Evolutionary conservation across 2,113 vertebrate species (phyloP).

Genomic region (Ailuropoda melanoleuca): DNA sequence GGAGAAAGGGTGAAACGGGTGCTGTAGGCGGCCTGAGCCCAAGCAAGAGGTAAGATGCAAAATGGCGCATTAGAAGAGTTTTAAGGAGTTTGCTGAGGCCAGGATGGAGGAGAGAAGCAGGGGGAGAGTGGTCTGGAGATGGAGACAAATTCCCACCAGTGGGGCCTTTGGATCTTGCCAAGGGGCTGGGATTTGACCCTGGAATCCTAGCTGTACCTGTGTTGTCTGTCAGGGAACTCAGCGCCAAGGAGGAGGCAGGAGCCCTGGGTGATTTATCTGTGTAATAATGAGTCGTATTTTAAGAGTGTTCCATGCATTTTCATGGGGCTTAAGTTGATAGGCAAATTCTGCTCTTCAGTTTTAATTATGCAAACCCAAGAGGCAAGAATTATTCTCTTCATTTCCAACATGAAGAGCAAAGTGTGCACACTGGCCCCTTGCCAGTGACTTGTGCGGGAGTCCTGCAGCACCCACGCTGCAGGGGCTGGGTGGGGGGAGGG

Average conservation of each 20-base stretch:
- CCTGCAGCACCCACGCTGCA: fast-evolving
- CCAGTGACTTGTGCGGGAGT: not conserved
- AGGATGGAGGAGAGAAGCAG: fast-evolving
- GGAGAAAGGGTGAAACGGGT: not conserved
- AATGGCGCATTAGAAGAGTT: not conserved
- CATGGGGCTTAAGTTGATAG: not conserved
- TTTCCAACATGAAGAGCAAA: not conserved
- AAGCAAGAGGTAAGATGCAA: not conserved
- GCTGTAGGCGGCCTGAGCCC: not conserved
- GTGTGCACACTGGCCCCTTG: not conserved
- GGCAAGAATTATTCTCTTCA: slow-evolving; percentile 4
- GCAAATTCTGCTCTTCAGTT: slow-evolving; percentile 20
- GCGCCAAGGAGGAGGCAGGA: not conserved
- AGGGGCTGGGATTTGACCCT: not conserved
- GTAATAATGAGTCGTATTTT: not conserved
- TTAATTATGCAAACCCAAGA: slow-evolving; percentile 15
- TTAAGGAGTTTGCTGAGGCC: not conserved
- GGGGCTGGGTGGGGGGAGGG: not conserved
- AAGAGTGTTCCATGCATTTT: not conserved
- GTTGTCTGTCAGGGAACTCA: not conserved
- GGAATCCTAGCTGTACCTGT: not conserved
- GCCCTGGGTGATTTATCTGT: not conserved
- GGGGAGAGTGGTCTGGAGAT: not conserved
- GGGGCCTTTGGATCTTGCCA: not conserved
- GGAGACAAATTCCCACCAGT: not conserved